Evolutionary conservation across 2,797 vertebrate species (phyloP).

Genomic region (Dipus sagitta): DNA sequence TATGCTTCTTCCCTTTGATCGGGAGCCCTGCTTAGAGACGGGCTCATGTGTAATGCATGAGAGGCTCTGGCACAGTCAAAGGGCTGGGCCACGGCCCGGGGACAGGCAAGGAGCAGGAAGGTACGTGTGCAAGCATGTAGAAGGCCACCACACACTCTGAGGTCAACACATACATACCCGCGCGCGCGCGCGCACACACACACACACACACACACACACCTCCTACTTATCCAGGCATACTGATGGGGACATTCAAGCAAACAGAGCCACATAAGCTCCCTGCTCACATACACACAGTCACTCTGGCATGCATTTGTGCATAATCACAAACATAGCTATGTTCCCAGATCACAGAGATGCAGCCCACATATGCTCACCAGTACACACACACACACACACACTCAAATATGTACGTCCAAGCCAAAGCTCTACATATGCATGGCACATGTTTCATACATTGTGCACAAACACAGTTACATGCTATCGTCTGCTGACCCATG

Average conservation of each 20-base stretch:
- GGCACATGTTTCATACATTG: no score
- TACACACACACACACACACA: neutral
- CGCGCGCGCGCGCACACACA: neutral
- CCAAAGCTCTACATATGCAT: neutral
- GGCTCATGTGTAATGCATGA: constrained; percentile 83
- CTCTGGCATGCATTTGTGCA: neutral
- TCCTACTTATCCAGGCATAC: no score
- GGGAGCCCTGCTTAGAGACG: constrained; percentile 77
- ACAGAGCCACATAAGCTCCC: neutral
- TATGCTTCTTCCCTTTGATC: constrained; percentile 81
- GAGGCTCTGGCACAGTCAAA: constrained; percentile 69
- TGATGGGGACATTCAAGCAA: no score
- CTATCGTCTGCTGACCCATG: neutral
- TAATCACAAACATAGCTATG: neutral
- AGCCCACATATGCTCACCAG: neutral
- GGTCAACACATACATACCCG: neutral
- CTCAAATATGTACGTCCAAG: no score
- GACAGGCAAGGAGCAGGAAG: constrained; percentile 6
- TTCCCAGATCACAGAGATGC: neutral
- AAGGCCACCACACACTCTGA: neutral
- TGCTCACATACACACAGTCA: neutral
- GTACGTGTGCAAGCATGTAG: rapidly evolving
- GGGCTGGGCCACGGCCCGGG: constrained; percentile 68
- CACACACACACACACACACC: neutral
- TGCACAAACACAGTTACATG: neutral